A percentile compares a stretch with the other conserved stretches of the same genome.
Conservation (phyloP, 2,113 vertebrate species). For the Corapipo altera region DNA sequence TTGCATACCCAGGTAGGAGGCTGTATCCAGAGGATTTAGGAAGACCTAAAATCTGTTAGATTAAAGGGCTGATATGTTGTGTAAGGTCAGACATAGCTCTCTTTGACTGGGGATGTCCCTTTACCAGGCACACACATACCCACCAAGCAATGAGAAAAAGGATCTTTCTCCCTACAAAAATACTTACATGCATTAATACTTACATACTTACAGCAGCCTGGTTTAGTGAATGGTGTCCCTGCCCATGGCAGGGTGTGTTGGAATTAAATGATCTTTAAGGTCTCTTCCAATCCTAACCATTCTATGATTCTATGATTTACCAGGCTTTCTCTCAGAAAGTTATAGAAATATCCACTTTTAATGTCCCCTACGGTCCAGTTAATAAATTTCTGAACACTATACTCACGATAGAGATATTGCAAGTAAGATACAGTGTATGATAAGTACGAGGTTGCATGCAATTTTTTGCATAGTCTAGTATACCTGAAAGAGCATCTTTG, state of each 20-base stretch:
- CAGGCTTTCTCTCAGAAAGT: not conserved
- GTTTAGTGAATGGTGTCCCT: not conserved
- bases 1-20: not conserved
- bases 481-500: not conserved
- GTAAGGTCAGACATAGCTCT: not conserved
- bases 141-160: not conserved
- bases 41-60: not conserved
- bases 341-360: not conserved
- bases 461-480: not conserved
- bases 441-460: not conserved
- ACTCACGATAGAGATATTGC: not conserved
- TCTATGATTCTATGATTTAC: not conserved
- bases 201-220: not conserved
- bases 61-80: not conserved
- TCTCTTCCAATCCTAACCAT: not conserved
- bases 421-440: not conserved
- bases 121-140: not conserved
- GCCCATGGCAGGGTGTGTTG: not conserved
- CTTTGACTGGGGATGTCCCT: not conserved
- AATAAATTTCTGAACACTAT: not conserved
- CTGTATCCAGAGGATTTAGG: not conserved
- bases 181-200: not conserved
- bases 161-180: not conserved
- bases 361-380: not conserved
- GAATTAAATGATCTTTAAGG: not conserved